Evolutionary conservation across 2,888 invertebrate species (phyloP).

Genomic region (Anodontia alba): DNA sequence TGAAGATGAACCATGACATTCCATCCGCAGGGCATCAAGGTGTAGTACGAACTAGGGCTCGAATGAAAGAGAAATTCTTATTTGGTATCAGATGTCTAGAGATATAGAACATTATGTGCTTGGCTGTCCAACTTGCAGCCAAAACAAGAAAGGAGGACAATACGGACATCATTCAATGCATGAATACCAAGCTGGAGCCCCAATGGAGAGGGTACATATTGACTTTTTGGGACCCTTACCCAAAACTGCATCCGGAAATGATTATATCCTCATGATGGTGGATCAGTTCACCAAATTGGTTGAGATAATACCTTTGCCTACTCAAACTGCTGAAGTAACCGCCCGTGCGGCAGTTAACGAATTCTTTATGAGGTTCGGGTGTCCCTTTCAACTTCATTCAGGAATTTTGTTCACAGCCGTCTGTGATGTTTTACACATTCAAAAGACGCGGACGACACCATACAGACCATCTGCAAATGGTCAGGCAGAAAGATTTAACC

Average conservation of each 20-base stretch:
- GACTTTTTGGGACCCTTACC: background rate
- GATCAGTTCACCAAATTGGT: background rate
- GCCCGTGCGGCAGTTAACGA: background rate
- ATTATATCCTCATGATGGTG: background rate
- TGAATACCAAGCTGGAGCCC: background rate
- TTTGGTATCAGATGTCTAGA: background rate
- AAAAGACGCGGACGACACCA: background rate
- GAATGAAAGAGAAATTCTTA: background rate
- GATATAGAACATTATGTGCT: background rate
- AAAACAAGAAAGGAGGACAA: background rate
- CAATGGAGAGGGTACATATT: background rate
- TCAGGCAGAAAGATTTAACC: background rate
- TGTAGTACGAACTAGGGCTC: background rate
- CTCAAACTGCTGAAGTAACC: background rate
- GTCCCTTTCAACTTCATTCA: background rate
- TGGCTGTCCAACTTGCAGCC: background rate
- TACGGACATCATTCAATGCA: background rate
- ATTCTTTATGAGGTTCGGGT: background rate
- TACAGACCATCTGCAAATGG: background rate
- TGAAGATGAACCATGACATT: background rate
- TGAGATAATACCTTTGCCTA: background rate
- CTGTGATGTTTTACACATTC: background rate
- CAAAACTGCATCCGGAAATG: background rate
- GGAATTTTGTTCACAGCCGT: background rate
- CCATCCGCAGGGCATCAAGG: background rate